Percentiles rank a stretch among this genome's conserved stretches.
Conservation (phyloP, 1,140 invertebrate genomes). For the Diprion similis region DNA sequence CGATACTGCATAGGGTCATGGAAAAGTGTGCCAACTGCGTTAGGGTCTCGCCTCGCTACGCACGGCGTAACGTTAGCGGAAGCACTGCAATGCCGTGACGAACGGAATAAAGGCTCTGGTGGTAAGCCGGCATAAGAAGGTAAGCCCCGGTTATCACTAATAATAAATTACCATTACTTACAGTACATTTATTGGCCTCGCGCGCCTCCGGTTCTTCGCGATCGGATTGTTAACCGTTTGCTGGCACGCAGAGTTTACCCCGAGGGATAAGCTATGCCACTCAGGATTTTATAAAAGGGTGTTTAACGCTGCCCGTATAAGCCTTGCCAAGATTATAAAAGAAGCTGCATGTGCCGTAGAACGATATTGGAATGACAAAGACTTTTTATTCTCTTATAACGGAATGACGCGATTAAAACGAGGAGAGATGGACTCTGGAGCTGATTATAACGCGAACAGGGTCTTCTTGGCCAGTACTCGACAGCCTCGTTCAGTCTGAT, state of each 20-base stretch:
- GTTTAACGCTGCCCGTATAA: no score
- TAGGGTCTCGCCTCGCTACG: background rate
- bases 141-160: slow-evolving; percentile 1
- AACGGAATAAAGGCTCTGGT: background rate
- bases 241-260: background rate
- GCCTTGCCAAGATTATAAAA: no score
- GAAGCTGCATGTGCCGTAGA: background rate
- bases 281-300: background rate
- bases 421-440: background rate
- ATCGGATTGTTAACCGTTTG: background rate
- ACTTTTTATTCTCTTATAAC: background rate
- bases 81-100: background rate
- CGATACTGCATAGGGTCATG: no score
- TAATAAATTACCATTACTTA: no score
- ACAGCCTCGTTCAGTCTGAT: background rate
- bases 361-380: background rate
- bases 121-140: background rate
- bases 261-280: background rate
- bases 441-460: background rate
- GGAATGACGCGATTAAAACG: background rate
- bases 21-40: background rate
- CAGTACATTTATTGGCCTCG: no score
- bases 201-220: no score
- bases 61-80: background rate
- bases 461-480: background rate